A percentile compares a stretch with the other conserved stretches of the same genome.
Conservation (phyloP, 2,888 invertebrate genomes). For the Chrysotoxum bicinctum region DNA sequence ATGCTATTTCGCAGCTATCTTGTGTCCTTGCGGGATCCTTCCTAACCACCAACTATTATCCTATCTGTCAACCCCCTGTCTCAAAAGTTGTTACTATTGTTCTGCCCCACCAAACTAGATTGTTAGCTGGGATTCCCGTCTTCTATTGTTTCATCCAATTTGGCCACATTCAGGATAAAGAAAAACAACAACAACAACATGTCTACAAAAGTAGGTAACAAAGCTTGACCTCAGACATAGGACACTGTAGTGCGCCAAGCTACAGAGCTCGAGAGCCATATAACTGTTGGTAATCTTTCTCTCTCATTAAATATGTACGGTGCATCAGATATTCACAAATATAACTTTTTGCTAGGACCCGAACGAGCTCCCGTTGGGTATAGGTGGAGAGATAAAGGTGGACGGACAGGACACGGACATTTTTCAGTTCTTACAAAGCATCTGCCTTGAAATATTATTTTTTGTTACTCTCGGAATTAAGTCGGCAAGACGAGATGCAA, state of each 20-base stretch:
- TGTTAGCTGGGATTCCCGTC: slow-evolving; percentile 19
- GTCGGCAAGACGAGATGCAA: slow-evolving; percentile 46
- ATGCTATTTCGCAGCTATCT: slow-evolving; percentile 58
- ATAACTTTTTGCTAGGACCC: slow-evolving; percentile 34
- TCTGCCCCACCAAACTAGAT: slow-evolving; percentile 9
- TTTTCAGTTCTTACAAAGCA: background rate
- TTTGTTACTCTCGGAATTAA: slow-evolving; percentile 35
- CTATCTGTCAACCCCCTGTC: slow-evolving; percentile 70
- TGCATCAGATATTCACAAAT: slow-evolving; percentile 66
- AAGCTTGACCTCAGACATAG: slow-evolving; percentile 68
- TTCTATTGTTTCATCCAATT: slow-evolving; percentile 53
- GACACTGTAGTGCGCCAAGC: slow-evolving; percentile 33
- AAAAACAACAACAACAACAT: slow-evolving; percentile 24
- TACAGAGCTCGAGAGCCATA: slow-evolving; percentile 12
- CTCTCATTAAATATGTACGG: slow-evolving; percentile 66
- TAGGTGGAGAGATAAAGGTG: slow-evolving; percentile 13
- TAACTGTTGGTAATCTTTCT: slow-evolving; percentile 58
- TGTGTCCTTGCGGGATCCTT: slow-evolving; percentile 56
- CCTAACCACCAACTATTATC: slow-evolving; percentile 60
- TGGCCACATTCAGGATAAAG: slow-evolving; percentile 45
- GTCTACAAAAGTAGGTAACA: slow-evolving; percentile 41
- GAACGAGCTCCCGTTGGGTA: background rate
- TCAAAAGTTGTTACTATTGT: slow-evolving; percentile 61
- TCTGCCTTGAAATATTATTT: slow-evolving; percentile 46
- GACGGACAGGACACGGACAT: slow-evolving; percentile 17